Evolutionary conservation across 2,888 invertebrate species (phyloP), one percentile per base, ranked within the genome.

Genomic region (Beris chalybata): DNA sequence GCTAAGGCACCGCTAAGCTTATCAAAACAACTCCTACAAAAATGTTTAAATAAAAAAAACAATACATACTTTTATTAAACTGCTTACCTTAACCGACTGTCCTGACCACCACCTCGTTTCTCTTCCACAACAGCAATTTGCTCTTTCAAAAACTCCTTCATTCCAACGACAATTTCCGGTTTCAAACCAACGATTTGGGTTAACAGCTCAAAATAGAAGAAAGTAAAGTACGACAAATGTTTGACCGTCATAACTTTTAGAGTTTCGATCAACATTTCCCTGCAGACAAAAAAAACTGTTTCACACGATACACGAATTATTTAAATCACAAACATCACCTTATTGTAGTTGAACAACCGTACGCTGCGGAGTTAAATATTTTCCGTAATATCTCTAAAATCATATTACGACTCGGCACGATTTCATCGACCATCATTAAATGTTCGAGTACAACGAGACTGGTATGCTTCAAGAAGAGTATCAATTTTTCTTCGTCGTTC

Each of bases 391-490:
- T 68, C 3, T 72, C 72, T 29, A 80, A 67, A 6, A 80, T 67
- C 53, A 77, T 71, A 0, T 70, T 67, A 2, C 77, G 76, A 71
- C 79, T 80, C 1, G 79, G 75, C 31, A 76, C 76, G 61, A 77
- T 72, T 57, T 80, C 79, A 64, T 80, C 79, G 0, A 78, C 76
- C 74, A 81, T 77, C 78, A 81, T 79, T 0, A 78, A 71, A 67
- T 80, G 80, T 67, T 81, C 81, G n/a, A 81, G 69, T 44, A 77
- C 72, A 2, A 74, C 71, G 11, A 76, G 65, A 15, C 75, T 73
- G 4, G 74, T 74, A 6, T 75, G 77, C 64, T 75, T 75, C 31
- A 81, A 58, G 1, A 81, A 67, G 3, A 72, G 73, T 11, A 75
- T 67, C 15, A 79, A 72, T 70, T 72, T 70, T 0, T 45, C 30